Evolutionary conservation across 2,888 invertebrate genomes (phyloP), one percentile per base, ranked within the genome.

Genomic region (Blastobasis lacticolella): DNA sequence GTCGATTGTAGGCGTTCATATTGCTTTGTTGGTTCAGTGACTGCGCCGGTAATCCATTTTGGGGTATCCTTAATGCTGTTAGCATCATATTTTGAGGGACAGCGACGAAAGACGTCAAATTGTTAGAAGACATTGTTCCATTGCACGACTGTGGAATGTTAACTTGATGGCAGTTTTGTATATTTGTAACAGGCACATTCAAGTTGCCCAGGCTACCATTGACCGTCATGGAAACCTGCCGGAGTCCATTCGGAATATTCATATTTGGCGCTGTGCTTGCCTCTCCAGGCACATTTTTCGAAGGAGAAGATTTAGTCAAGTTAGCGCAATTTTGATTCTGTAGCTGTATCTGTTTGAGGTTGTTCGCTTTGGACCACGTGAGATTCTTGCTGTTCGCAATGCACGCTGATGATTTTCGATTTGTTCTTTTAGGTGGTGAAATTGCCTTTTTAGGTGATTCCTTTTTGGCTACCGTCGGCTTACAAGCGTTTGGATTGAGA

Each of bases 1-100:
- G 62, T 58, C 81, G 70, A 60, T 77, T 81, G 60, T 78, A 87
- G 56, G 81, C 66, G 57, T 75, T 64, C 69, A 85, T 73, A 60
- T 80, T 81, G 60, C 75, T 81, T 67, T 76, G 85, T 62, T 82
- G 84, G 46, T 73, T 75, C 54, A 84, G 63, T 23, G 79, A 69
- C 66, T 80, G 83, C 45, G 83, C 65, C 44, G 81, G 71, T 57
- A 88, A 67, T 53, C 85, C 84, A 58, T 81, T 88, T 59, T 84
- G 88, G 23, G 90, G 90, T 81, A 90, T 86, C 65, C 90, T 85
- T 65, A 90, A 80, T 41, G 91, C 81, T 55, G 90, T 89, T 9
- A 91, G 81, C 80, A 90, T 83, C 37, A 90, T 86, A 57, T 90
- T 90, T 56, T 89, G 89, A 49, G 89, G 89, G 51, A 88, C 79